Conservation (phyloP, 2,113 vertebrate genomes). For the Hydrochoerus hydrochaeris region DNA sequence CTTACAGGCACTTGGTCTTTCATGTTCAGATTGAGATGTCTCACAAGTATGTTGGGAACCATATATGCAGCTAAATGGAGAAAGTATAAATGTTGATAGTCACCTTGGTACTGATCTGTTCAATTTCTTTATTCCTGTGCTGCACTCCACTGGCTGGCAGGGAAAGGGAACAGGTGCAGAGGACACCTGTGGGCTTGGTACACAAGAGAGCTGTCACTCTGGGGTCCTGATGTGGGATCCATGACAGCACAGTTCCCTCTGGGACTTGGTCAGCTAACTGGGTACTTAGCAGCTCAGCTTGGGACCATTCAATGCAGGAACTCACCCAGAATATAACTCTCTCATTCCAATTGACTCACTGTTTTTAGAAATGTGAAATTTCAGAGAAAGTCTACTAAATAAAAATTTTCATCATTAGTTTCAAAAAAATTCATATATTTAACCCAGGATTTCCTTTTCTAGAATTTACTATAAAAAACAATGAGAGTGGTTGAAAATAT, state of each 20-base stretch:
- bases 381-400: slow-evolving; percentile 23
- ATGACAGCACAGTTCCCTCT: neutral
- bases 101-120: neutral
- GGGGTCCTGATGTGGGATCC: neutral
- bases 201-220: neutral
- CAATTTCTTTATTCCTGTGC: neutral
- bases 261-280: neutral
- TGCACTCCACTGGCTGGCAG: neutral
- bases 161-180: neutral
- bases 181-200: neutral
- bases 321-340: neutral
- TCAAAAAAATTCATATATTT: slow-evolving; percentile 42
- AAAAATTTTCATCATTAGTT: neutral
- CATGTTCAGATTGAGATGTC: slow-evolving; percentile 67
- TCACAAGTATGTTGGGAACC: slow-evolving; percentile 49
- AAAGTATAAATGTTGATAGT: neutral
- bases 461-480: slow-evolving; percentile 50
- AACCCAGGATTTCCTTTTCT: slow-evolving; percentile 24
- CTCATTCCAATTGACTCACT: neutral
- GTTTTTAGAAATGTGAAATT: slow-evolving; percentile 50
- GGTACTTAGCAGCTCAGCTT: neutral
- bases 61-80: slow-evolving; percentile 46
- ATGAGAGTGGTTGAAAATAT: neutral
- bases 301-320: neutral
- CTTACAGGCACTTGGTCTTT: slow-evolving; percentile 53